These are phyloP conservation scores for Corythoichthys intestinalis DNA, from an alignment of 2,113 vertebrate species.

Conservation along the genomic window DNA sequence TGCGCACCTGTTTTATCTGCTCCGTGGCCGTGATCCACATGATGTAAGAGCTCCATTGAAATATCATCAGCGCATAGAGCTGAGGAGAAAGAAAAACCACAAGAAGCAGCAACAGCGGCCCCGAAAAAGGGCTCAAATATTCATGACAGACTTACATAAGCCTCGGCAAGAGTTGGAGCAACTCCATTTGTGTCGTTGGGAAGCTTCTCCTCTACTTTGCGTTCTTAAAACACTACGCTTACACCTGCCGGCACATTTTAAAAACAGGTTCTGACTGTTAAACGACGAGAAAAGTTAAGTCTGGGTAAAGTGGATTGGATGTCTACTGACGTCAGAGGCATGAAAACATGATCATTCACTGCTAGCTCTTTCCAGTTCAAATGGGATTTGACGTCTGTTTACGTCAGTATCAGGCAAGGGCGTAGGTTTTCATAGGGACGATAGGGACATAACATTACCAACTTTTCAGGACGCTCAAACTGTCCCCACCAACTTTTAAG, in stretches of 20 bases:
- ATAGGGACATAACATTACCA: no score
- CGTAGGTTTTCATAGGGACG: no score
- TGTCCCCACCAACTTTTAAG: no score
- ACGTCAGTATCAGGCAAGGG: no score
- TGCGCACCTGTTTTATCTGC: slow-evolving; percentile 45
- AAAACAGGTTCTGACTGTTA: not conserved
- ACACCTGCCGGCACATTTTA: no score
- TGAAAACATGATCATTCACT: no score
- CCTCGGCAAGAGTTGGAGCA: slow-evolving; percentile 13
- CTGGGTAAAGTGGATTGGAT: no score
- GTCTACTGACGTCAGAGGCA: no score
- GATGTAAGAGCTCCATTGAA: slow-evolving; percentile 61
- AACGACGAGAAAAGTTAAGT: not conserved
- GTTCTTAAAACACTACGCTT: no score
- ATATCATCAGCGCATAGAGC: slow-evolving; percentile 45
- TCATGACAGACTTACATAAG: slow-evolving; percentile 66
- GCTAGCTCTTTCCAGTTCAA: no score
- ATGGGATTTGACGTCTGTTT: no score
- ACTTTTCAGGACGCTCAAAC: no score
- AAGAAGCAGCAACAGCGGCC: slow-evolving; percentile 33
- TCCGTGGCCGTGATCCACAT: slow-evolving; percentile 52
- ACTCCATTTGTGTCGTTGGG: not conserved
- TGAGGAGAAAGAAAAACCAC: slow-evolving; percentile 33
- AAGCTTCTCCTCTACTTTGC: not conserved
- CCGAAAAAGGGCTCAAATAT: slow-evolving; percentile 68